Evolutionary conservation across 1,140 invertebrate species (phyloP).

Genomic region (Periplaneta americana): DNA sequence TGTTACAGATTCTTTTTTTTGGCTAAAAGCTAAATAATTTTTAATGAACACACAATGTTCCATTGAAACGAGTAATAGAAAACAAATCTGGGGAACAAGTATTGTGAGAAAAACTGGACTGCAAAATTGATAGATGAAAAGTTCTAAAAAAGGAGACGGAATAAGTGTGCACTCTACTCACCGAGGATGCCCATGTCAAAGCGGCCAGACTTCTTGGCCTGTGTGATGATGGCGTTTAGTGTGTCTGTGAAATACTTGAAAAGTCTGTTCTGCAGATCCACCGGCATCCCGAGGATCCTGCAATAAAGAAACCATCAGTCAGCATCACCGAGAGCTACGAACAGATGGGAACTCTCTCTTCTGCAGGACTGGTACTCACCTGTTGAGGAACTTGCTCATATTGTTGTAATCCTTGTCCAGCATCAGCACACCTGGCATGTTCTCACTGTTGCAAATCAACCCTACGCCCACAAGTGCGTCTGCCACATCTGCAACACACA

Average conservation of each 20-base stretch:
- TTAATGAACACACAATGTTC: too few relatives aligned
- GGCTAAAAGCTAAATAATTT: too few relatives aligned
- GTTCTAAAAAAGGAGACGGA: too few relatives aligned
- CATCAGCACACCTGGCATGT: conserved; percentile 66
- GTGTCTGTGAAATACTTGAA: conserved; percentile 98
- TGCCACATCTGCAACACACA: conserved; percentile 64
- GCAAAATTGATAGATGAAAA: too few relatives aligned
- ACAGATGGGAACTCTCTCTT: neutral
- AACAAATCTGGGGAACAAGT: too few relatives aligned
- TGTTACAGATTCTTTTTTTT: too few relatives aligned
- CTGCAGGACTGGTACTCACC: conserved; percentile 22
- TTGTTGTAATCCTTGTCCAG: conserved; percentile 96
- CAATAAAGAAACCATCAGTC: neutral
- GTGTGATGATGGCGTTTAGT: conserved; percentile 75
- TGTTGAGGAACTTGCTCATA: conserved; percentile 97
- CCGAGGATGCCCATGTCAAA: conserved; percentile 87
- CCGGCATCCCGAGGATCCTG: conserved; percentile 93
- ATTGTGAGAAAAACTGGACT: too few relatives aligned
- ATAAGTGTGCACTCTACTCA: too few relatives aligned
- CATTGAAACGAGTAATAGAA: too few relatives aligned
- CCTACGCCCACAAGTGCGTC: conserved; percentile 89
- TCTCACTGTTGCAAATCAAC: conserved; percentile 80
- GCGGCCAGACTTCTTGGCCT: conserved; percentile 66
- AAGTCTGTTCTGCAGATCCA: conserved; percentile 91
- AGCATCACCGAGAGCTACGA: neutral